Evolutionary conservation across 1,140 invertebrate species (phyloP).

Genomic region (Drosophila subobscura): DNA sequence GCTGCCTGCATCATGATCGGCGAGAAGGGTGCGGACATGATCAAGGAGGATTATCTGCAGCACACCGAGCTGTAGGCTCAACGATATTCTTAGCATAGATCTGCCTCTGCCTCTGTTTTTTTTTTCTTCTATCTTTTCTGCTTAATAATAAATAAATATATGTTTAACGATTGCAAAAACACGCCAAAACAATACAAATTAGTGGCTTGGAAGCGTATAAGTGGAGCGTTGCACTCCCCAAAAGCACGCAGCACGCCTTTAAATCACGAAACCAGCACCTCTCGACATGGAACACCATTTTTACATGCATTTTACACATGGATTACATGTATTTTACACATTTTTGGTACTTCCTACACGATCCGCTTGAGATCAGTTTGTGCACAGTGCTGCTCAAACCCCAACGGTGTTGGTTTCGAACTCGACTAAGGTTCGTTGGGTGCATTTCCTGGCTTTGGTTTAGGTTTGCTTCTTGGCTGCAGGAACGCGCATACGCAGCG

Average conservation of each 20-base stretch:
- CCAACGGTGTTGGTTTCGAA: background rate
- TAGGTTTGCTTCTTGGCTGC: background rate
- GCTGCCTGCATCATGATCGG: constrained; percentile 91
- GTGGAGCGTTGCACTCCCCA: too few species aligned
- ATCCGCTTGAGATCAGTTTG: too few species aligned
- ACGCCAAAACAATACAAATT: too few species aligned
- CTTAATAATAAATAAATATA: constrained; percentile 9
- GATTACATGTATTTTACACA: too few species aligned
- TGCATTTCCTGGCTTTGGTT: background rate
- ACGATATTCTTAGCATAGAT: constrained; percentile 25
- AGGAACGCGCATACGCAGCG: too few species aligned
- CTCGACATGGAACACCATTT: too few species aligned
- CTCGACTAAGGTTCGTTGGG: background rate
- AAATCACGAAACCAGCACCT: too few species aligned
- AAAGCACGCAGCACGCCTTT: too few species aligned
- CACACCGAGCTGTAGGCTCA: constrained; percentile 59
- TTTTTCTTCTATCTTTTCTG: constrained; percentile 12
- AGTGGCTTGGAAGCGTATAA: too few species aligned
- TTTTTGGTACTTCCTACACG: too few species aligned
- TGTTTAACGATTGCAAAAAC: background rate
- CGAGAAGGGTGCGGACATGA: constrained; percentile 90
- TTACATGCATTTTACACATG: too few species aligned
- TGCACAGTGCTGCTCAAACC: background rate
- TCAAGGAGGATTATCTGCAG: constrained; percentile 85
- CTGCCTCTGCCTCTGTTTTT: background rate